A percentile compares a stretch with the other conserved stretches of the same genome.
These are phyloP conservation scores for Prionailurus bengalensis DNA, from an alignment of 2,113 vertebrate genomes.

Conservation along the genomic window DNA sequence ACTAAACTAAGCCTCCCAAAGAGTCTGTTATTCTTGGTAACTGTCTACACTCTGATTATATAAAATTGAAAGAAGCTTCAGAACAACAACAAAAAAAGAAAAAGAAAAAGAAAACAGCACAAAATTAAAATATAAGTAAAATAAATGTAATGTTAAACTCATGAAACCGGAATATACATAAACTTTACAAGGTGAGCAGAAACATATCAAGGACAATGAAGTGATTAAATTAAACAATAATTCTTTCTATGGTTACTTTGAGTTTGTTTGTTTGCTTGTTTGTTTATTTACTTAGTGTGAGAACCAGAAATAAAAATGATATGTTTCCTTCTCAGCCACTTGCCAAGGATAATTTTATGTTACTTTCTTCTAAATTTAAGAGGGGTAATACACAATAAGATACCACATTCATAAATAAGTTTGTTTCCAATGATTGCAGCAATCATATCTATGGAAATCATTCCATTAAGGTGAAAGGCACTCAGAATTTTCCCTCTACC, in stretches of 20 bases:
- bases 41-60: slow-evolving; percentile 49
- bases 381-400: background rate
- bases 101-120: background rate
- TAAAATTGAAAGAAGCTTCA: slow-evolving; percentile 2
- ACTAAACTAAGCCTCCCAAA: background rate
- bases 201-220: slow-evolving; percentile 40
- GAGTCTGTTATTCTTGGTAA: background rate
- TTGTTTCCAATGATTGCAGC: background rate
- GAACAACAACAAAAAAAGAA: background rate
- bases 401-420: slow-evolving; percentile 10
- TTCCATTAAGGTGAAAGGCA: background rate
- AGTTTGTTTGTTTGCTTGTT: background rate
- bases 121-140: slow-evolving; percentile 55
- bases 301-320: slow-evolving; percentile 56
- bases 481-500: background rate
- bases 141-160: slow-evolving; percentile 23
- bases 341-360: background rate
- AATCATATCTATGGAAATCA: background rate
- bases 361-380: slow-evolving; percentile 33
- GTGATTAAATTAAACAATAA: slow-evolving; percentile 55
- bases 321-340: background rate
- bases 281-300: slow-evolving; percentile 37
- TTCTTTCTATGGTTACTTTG: slow-evolving; percentile 47
- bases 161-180: slow-evolving; percentile 40
- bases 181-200: slow-evolving; percentile 43